These are phyloP conservation scores for Corydoras sp. DNA, from an alignment of 2,113 vertebrate species.

Conservation along the genomic window DNA sequence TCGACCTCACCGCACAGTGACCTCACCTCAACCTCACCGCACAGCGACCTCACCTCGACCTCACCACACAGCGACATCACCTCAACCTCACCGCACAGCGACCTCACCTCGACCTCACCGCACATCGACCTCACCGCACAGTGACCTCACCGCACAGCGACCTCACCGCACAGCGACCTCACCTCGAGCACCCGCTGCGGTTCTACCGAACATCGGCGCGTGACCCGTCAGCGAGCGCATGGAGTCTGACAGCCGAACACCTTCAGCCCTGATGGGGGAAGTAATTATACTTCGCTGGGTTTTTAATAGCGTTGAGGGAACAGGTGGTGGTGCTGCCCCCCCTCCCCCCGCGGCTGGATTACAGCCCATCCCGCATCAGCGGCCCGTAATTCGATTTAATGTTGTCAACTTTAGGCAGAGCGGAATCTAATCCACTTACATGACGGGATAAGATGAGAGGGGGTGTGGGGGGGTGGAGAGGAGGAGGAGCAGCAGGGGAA, in stretches of 20 bases:
- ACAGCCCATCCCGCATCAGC: conserved; percentile 64
- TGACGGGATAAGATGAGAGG: conserved; percentile 47
- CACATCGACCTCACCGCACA: too few species aligned
- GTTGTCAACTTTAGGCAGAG: conserved; percentile 63
- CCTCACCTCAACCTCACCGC: too few species aligned
- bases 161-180: background rate
- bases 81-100: too few species aligned
- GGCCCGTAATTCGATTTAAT: conserved; percentile 74
- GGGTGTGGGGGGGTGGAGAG: background rate
- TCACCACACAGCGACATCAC: too few species aligned
- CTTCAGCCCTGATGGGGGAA: conserved; percentile 57
- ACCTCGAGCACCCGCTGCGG: background rate
- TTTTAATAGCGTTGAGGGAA: conserved; percentile 66
- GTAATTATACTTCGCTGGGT: conserved; percentile 65
- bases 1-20: too few species aligned
- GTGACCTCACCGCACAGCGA: too few species aligned
- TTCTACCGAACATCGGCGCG: too few species aligned
- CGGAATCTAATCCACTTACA: conserved; percentile 71
- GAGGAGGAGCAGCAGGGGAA: background rate
- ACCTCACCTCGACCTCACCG: too few species aligned
- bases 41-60: too few species aligned
- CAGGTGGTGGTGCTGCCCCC: conserved; percentile 64
- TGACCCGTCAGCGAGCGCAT: conserved; percentile 4
- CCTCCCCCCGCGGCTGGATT: conserved; percentile 61
- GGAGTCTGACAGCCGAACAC: conserved; percentile 42